These are phyloP conservation scores for Nothoprocta perdicaria DNA, from an alignment of 2,113 vertebrate species.

Conservation along the genomic window DNA sequence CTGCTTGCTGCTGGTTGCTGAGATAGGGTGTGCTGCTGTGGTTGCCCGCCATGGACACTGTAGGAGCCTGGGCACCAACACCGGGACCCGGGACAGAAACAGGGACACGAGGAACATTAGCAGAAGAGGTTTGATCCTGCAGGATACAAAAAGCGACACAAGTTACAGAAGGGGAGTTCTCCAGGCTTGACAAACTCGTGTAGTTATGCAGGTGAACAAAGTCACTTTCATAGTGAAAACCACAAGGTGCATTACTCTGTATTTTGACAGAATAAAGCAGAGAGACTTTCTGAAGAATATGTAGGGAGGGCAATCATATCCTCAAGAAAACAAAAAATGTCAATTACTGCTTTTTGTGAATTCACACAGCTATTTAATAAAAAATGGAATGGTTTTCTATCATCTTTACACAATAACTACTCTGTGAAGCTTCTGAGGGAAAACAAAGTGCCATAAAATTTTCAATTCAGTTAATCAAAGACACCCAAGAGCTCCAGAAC, in stretches of 20 bases:
- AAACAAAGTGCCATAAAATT: not conserved
- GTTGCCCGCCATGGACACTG: conserved; percentile 79
- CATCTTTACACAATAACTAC: not conserved
- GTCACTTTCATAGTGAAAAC: not conserved
- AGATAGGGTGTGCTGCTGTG: conserved; percentile 84
- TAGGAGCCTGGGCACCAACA: conserved; percentile 79
- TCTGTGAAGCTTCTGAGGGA: not conserved
- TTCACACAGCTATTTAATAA: not conserved
- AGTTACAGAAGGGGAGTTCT: not conserved
- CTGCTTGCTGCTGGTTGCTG: conserved; percentile 84
- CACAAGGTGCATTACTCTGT: not conserved
- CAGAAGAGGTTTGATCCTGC: conserved; percentile 88
- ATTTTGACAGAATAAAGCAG: not conserved
- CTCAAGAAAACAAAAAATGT: not conserved
- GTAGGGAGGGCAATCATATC: not conserved
- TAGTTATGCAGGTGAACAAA: not conserved
- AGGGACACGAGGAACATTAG: conserved; percentile 76
- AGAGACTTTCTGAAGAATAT: not conserved
- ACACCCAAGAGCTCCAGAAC: not conserved
- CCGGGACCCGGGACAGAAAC: conserved; percentile 77
- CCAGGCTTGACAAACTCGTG: not conserved
- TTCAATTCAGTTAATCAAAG: not conserved
- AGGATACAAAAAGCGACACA: not conserved
- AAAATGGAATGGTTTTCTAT: not conserved
- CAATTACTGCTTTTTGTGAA: not conserved